Conservation (phyloP, 2,888 invertebrate genomes). For the Tuberolachnus salignus region DNA sequence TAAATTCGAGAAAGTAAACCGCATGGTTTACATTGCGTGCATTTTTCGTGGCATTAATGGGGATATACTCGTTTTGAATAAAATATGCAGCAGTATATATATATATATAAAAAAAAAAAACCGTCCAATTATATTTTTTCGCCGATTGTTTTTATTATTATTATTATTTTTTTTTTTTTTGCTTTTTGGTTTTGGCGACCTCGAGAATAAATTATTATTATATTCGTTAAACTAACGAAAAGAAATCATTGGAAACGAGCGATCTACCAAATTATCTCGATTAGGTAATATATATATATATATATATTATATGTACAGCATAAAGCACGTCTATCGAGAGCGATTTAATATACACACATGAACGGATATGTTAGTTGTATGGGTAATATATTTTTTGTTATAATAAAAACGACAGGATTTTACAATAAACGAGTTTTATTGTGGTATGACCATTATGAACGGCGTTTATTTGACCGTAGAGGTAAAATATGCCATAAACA, state of each 20-base stretch:
- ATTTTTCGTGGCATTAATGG: constrained; percentile 28
- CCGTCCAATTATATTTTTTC: constrained; percentile 49
- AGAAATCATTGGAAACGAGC: constrained; percentile 19
- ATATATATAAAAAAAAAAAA: not conserved
- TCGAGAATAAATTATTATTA: constrained; percentile 42
- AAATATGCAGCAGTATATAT: not conserved
- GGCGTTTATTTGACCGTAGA: no score
- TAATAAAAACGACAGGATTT: not conserved
- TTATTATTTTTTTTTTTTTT: no score
- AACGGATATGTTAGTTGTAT: no score
- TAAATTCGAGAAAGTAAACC: constrained; percentile 41
- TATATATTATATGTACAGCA: no score
- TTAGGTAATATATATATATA: constrained; percentile 5
- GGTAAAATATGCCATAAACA: no score
- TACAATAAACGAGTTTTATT: not conserved
- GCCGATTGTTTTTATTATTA: constrained; percentile 30
- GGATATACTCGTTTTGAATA: constrained; percentile 43
- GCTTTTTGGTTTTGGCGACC: not conserved
- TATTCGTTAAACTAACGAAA: not conserved
- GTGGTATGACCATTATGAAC: not conserved
- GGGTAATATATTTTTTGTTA: not conserved
- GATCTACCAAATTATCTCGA: constrained; percentile 17
- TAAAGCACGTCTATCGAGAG: no score
- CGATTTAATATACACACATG: not conserved
- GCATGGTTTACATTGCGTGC: constrained; percentile 28